These are phyloP conservation scores for Cherax destructor DNA, from an alignment of 1,140 invertebrate genomes.

Conservation along the genomic window DNA sequence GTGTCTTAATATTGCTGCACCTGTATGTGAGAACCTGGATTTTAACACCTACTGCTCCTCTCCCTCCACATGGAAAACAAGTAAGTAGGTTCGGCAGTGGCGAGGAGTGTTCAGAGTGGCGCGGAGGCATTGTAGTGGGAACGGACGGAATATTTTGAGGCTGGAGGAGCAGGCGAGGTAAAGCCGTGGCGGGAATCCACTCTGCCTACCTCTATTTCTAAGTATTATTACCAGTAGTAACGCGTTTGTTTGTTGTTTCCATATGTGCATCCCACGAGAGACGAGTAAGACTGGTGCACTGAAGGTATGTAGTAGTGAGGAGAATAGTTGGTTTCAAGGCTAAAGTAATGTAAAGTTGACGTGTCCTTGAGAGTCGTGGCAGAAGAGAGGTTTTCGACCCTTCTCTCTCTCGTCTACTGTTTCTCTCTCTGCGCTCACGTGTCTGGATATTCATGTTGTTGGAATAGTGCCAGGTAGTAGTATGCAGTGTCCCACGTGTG, in stretches of 20 bases:
- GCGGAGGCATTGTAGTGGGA: not conserved
- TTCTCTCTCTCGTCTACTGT: conserved; percentile 10
- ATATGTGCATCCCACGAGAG: not conserved
- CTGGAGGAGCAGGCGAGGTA: conserved; percentile 17
- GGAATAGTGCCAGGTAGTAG: not conserved
- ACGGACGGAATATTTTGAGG: conserved; percentile 41
- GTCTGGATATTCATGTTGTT: not conserved
- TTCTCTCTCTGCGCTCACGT: conserved; percentile 17
- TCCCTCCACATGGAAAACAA: conserved; percentile 47
- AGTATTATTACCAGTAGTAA: not conserved
- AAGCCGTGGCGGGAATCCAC: conserved; percentile 27
- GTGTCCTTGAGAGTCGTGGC: conserved; percentile 38
- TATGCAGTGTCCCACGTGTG: not conserved
- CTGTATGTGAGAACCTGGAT: conserved; percentile 20
- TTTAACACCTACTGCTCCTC: not conserved
- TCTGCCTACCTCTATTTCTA: not conserved
- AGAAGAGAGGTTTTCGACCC: conserved; percentile 51
- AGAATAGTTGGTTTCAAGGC: conserved; percentile 34
- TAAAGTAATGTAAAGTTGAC: conserved; percentile 18
- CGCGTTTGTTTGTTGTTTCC: not conserved
- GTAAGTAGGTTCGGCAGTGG: not conserved
- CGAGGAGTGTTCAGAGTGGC: not conserved
- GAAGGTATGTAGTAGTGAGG: not conserved
- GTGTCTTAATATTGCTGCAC: not conserved
- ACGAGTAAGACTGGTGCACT: not conserved